phyloP scores from a whole-genome alignment of 2,888 invertebrate genomes.

The Rhopalosiphum nymphaeae region DNA sequence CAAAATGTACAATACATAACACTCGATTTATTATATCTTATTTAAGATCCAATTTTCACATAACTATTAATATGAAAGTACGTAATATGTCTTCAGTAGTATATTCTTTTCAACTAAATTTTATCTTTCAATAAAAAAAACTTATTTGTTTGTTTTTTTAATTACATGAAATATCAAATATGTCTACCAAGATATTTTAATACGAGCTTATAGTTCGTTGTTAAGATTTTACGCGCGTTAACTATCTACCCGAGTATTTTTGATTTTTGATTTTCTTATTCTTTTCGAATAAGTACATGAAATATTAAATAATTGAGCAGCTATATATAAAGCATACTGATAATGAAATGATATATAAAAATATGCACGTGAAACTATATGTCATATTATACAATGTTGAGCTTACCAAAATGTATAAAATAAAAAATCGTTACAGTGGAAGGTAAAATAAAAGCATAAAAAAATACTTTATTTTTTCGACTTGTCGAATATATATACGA shows the following conservation, averaged over 20 bases:
- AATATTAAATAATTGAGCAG: neutral
- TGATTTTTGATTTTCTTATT: neutral
- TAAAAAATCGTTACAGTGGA: neutral
- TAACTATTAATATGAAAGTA: neutral
- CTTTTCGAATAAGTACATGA: neutral
- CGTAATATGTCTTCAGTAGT: neutral
- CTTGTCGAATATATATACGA: neutral
- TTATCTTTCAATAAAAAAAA: no score
- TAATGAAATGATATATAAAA: neutral
- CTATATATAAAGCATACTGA: neutral
- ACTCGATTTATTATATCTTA: neutral
- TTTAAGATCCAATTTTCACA: neutral
- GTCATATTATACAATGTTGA: neutral
- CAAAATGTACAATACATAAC: no score
- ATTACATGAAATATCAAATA: no score
- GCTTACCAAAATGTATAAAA: neutral
- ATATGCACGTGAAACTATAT: neutral
- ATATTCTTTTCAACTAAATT: neutral
- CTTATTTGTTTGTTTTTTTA: no score
- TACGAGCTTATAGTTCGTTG: no score
- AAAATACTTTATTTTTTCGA: no score
- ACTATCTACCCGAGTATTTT: neutral
- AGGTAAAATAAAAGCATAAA: neutral
- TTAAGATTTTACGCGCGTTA: no score
- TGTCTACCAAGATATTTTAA: neutral